Evolutionary conservation across 2,888 invertebrate species (phyloP).

Genomic region (Rotaria macrura): DNA sequence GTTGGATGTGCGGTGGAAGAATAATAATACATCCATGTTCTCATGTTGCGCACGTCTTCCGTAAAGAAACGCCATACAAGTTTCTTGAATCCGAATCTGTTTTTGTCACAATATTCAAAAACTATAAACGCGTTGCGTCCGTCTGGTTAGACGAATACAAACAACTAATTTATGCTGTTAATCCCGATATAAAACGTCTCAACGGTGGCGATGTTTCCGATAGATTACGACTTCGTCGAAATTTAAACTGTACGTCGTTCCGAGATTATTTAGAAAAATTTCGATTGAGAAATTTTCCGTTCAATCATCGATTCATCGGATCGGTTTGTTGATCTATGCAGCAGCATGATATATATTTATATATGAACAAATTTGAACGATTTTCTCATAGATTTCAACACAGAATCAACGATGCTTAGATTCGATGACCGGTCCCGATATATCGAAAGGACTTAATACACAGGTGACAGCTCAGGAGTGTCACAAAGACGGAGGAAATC

Average conservation of each 20-base stretch:
- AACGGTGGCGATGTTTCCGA: constrained; percentile 69
- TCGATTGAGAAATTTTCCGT: constrained; percentile 94
- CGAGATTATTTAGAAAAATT: constrained; percentile 94
- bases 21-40: constrained; percentile 45
- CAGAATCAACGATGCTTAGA: not conserved
- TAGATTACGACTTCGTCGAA: constrained; percentile 65
- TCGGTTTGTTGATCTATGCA: constrained; percentile 52
- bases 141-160: constrained; percentile 99
- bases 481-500: constrained; percentile 7
- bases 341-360: too few relatives aligned
- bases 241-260: constrained; percentile 84
- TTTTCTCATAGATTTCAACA: not conserved
- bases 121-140: constrained; percentile 92
- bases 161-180: constrained; percentile 45
- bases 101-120: constrained; percentile 77
- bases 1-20: constrained; percentile 34
- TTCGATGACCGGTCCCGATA: not conserved
- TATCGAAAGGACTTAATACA: not conserved
- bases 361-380: too few relatives aligned
- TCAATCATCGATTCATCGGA: constrained; percentile 85
- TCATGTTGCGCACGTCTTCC: constrained; percentile 33
- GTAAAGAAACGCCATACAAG: constrained; percentile 71
- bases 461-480: not conserved
- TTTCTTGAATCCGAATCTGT: constrained; percentile 78
- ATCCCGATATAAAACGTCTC: constrained; percentile 24